These are phyloP conservation scores for Ochropleura plecta DNA, from an alignment of 2,888 invertebrate genomes.

Conservation along the genomic window DNA sequence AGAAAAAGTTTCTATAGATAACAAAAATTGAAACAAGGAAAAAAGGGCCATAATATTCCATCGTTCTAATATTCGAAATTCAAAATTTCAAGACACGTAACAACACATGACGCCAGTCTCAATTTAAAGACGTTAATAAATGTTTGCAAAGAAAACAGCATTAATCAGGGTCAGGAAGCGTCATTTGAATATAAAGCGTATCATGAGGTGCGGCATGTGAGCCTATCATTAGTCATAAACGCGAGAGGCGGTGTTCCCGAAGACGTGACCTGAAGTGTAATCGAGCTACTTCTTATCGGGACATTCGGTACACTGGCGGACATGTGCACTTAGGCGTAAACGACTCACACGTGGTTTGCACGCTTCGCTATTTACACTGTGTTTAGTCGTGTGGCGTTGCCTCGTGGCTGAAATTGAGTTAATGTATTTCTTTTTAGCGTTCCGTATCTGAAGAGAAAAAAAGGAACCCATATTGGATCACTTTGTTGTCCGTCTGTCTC, in stretches of 20 bases:
- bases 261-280: conserved; percentile 83
- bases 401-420: not conserved
- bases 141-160: conserved; percentile 86
- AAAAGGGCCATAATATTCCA: not conserved
- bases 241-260: conserved; percentile 74
- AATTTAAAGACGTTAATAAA: conserved; percentile 82
- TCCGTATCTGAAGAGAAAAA: no score
- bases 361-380: conserved; percentile 37
- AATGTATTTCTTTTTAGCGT: not conserved
- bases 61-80: not conserved
- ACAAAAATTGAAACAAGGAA: conserved; percentile 3
- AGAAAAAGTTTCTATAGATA: not conserved
- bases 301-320: conserved; percentile 68
- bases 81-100: conserved; percentile 50
- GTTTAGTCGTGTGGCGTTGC: not conserved
- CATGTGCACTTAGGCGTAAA: conserved; percentile 77
- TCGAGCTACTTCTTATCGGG: conserved; percentile 74
- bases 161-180: conserved; percentile 89
- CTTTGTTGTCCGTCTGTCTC: no score
- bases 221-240: conserved; percentile 90
- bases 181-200: conserved; percentile 89
- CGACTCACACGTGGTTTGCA: conserved; percentile 64
- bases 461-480: no score
- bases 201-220: conserved; percentile 84
- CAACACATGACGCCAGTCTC: conserved; percentile 71